Conservation (phyloP, 1,140 invertebrate genomes). For the Drosophila bocki region DNA sequence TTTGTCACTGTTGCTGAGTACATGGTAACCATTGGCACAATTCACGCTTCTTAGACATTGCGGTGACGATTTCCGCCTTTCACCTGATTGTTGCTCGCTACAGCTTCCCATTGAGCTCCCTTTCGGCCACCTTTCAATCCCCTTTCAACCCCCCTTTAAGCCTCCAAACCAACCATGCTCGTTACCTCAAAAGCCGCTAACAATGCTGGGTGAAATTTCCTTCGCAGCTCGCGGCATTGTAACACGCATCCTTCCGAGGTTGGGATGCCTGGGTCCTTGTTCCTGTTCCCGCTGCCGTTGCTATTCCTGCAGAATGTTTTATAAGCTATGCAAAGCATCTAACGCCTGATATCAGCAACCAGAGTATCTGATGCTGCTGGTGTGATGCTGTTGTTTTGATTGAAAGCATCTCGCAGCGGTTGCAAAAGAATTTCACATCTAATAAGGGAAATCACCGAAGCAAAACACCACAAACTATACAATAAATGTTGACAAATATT, state of each 20-base stretch:
- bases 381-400: slow-evolving; percentile 54
- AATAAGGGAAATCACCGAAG: slow-evolving; percentile 20
- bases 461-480: slow-evolving; percentile 5
- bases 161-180: slow-evolving; percentile 5
- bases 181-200: slow-evolving; percentile 56
- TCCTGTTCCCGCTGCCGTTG: slow-evolving; percentile 33
- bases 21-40: slow-evolving; percentile 56
- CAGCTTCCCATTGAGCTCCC: neutral
- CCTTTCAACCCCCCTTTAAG: neutral
- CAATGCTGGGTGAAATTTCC: slow-evolving; percentile 53
- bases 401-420: slow-evolving; percentile 48
- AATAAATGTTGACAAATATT: slow-evolving; percentile 33
- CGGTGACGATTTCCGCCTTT: slow-evolving; percentile 57
- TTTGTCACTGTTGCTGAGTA: slow-evolving; percentile 26
- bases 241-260: slow-evolving; percentile 27
- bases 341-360: slow-evolving; percentile 53
- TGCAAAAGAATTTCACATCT: slow-evolving; percentile 22
- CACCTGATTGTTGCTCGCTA: slow-evolving; percentile 25
- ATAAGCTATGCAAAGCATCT: slow-evolving; percentile 67
- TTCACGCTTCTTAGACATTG: slow-evolving; percentile 73
- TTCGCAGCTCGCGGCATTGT: slow-evolving; percentile 45
- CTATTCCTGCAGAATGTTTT: slow-evolving; percentile 63
- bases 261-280: slow-evolving; percentile 1
- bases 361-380: slow-evolving; percentile 27
- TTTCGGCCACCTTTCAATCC: too few species aligned